Evolutionary conservation across 2,888 invertebrate genomes (phyloP), one percentile per base, ranked within the genome.

Genomic region (Eurytoma californica): DNA sequence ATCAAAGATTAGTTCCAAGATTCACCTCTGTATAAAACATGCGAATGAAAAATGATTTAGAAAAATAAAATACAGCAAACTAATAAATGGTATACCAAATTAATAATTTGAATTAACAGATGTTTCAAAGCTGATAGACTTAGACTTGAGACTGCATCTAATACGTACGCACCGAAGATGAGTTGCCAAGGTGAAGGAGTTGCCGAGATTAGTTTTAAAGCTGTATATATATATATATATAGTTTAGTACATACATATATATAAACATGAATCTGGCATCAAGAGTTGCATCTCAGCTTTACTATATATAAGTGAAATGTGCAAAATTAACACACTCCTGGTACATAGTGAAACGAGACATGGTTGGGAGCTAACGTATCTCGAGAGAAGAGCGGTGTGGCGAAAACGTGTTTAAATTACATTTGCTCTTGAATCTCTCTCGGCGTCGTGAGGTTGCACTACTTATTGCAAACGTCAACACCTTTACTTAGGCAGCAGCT

Each of bases 81-180:
- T 24, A 24, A 2, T 2, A 24, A 24, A 24, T 24, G 2, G 2
- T 2, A 24, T 24, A 24, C n/a, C n/a, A n/a, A n/a, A n/a, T 24
- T 24, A 2, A 24, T 2, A 24, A 24, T 24, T 24, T 24, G 24
- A 24, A 24, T 24, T 24, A 24, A 24, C 24, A 2, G 24, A 24
- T 24, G 24, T 24, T 24, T 24, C 24, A 24, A 24, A 24, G 24
- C 14, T 85, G 84, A 86, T 86, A 83, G 84, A 86, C 85, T 86
- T 83, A 83, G 85, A 85, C 85, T 83, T 82, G 79, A 77, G 80
- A 76, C 82, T 82, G 79, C 82, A 80, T 80, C 81, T 75, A 72
- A 58, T 57, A 53, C 63, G 39, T 53, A 30, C 39, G 39, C 16
- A 30, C 51, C 28, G 14, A 3, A 30, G 4, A 18, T n/a, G 18